These are phyloP conservation scores for Platypus cylindrus DNA, from an alignment of 2,888 invertebrate species.

Conservation along the genomic window DNA sequence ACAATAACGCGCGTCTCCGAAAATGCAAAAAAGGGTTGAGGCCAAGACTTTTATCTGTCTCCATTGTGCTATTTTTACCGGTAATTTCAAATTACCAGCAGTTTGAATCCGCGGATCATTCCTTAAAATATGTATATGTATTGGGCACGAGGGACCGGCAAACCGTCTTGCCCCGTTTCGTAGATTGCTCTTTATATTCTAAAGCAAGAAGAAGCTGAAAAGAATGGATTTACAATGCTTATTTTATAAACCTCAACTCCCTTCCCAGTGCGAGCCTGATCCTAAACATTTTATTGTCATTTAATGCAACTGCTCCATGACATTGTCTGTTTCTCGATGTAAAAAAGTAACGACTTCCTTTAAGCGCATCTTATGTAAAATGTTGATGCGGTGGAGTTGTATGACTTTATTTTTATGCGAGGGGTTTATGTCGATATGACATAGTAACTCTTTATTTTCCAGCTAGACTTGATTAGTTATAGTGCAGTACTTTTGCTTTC, in stretches of 20 bases:
- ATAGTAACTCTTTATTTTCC: no score
- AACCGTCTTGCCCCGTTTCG: slow-evolving; percentile 18
- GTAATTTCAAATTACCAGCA: slow-evolving; percentile 32
- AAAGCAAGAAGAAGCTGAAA: slow-evolving; percentile 11
- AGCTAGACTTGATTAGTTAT: no score
- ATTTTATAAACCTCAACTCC: slow-evolving; percentile 17
- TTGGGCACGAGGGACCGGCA: slow-evolving; percentile 28
- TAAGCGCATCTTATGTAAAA: slow-evolving; percentile 13
- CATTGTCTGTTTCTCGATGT: slow-evolving; percentile 10
- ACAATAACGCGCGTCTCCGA: slow-evolving; percentile 31
- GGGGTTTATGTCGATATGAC: no score
- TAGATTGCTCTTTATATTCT: slow-evolving; percentile 17
- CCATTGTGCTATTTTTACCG: slow-evolving; percentile 32
- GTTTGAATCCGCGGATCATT: slow-evolving; percentile 15
- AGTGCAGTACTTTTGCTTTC: no score
- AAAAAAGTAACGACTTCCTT: slow-evolving; percentile 13
- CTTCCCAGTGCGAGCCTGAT: slow-evolving; percentile 9
- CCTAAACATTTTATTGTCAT: slow-evolving; percentile 13
- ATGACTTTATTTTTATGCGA: no score
- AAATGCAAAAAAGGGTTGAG: slow-evolving; percentile 21
- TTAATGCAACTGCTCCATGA: slow-evolving; percentile 10
- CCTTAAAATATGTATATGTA: slow-evolving; percentile 33
- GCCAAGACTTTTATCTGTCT: slow-evolving; percentile 32
- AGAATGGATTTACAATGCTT: slow-evolving; percentile 23
- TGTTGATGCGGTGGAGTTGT: slow-evolving; percentile 5